Evolutionary conservation across 2,888 invertebrate genomes (phyloP), one percentile per base, ranked within the genome.

Genomic region (Papilio gigon): DNA sequence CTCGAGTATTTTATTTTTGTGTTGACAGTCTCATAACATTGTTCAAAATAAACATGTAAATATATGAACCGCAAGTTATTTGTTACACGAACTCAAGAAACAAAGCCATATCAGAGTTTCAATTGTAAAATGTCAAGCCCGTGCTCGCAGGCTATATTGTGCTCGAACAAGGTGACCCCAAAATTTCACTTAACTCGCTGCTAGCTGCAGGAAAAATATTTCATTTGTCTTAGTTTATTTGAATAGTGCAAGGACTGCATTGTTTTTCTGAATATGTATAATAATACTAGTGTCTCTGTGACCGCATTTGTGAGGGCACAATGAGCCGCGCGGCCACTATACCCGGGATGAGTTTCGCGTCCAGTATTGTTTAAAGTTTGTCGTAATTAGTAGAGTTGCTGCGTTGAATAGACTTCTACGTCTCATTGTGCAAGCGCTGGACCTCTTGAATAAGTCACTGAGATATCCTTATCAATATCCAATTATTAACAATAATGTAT

Each of bases 361-460:
- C 90, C 89, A 90, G 89, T 89, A 91, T 91, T 91, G 90, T 91
- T 91, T 87, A 89, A 90, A 91, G 89, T 90, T 91, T 87, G 90
- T 88, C 87, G 89, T 91, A 91, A 91, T 91, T 91, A 91, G 90
- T 89, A 85, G 84, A 89, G 88, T 88, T 89, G 30, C 83, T 82
- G 78, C 81, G 80, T 80, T 90, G 89, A 90, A 90, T 90, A 82
- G 86, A 87, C 85, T 86, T 82, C 85, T 86, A 84, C 86, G 84
- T 85, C 84, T 85, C 84, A 89, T 89, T 90, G 86, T 88, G 77
- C 80, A 81, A 82, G 80, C 74, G 72, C 72, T 64, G 61, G 42
- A 69, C 61, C 70, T 68, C 69, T 70, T 73, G 69, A 68, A 71
- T 67, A 68, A 70, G 70, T 70, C 71, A 67, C 71, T 70, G 62